Percentiles rank a stretch among this genome's conserved stretches.
These are phyloP conservation scores for Trachops cirrhosus DNA, from an alignment of 2,797 vertebrate species.

Conservation along the genomic window DNA sequence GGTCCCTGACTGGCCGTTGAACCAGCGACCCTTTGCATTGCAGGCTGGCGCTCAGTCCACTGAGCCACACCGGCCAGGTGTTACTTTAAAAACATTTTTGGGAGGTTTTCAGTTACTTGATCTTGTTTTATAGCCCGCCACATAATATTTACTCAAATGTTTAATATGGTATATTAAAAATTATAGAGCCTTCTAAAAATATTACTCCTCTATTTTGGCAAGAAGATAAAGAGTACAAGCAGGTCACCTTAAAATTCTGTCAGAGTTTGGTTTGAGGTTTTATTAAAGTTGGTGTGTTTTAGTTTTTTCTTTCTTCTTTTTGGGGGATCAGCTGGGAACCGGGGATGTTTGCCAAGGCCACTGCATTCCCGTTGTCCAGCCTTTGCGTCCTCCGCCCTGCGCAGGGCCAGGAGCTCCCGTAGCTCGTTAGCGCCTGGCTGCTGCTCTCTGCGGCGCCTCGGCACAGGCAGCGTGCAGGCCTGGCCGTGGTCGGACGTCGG, in stretches of 20 bases:
- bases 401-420: not conserved
- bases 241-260: not conserved
- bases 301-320: slow-evolving; percentile 24
- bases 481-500: slow-evolving; percentile 41
- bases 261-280: slow-evolving; percentile 7
- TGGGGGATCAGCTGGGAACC: not conserved
- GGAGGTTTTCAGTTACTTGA: not conserved
- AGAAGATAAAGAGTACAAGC: not conserved
- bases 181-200: not conserved
- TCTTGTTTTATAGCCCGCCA: not conserved
- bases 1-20: no score
- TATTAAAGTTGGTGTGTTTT: slow-evolving; percentile 10
- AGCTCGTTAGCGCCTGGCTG: slow-evolving; percentile 51
- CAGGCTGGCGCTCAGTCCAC: no score
- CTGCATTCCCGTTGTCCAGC: not conserved
- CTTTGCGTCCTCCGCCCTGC: not conserved
- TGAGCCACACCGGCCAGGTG: no score
- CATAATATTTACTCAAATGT: not conserved
- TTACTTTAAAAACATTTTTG: not conserved
- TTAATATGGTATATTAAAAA: slow-evolving; percentile 14
- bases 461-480: slow-evolving; percentile 2
- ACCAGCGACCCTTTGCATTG: no score
- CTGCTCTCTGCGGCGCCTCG: slow-evolving; percentile 37
- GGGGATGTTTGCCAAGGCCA: not conserved
- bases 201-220: not conserved